A percentile compares a stretch with the other conserved stretches of the same genome.
Conservation (phyloP, 2,888 invertebrate genomes). For the Dendrolimus pini region DNA sequence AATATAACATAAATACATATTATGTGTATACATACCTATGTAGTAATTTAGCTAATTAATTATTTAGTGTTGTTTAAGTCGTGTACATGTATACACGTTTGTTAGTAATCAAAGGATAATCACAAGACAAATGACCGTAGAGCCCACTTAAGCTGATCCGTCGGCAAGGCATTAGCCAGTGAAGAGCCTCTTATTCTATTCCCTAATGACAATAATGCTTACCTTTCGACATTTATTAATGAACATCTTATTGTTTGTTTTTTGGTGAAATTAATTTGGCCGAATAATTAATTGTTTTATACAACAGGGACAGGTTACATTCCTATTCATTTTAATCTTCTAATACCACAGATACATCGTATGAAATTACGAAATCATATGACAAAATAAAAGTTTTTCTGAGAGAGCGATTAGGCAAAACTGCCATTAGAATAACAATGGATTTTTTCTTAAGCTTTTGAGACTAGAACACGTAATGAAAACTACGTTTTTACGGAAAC, state of each 20-base stretch:
- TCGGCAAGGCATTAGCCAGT: conserved; percentile 27
- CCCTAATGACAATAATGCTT: conserved; percentile 12
- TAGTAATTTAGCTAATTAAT: background rate
- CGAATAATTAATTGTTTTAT: background rate
- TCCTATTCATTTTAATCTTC: background rate
- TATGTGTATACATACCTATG: too few species aligned
- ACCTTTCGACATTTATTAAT: conserved; percentile 7
- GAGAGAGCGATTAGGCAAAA: too few species aligned
- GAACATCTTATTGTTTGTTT: background rate
- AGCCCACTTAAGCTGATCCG: conserved; percentile 31
- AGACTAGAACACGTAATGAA: too few species aligned
- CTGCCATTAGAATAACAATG: too few species aligned
- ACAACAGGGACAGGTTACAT: background rate
- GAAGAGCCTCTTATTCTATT: conserved; percentile 6
- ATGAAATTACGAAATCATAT: too few species aligned
- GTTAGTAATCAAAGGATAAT: conserved; percentile 17
- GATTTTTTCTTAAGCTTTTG: too few species aligned
- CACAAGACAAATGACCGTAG: conserved; percentile 30
- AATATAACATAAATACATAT: too few species aligned
- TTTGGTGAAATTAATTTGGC: background rate
- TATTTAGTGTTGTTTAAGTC: background rate
- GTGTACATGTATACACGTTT: background rate
- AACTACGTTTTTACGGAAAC: too few species aligned
- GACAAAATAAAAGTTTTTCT: too few species aligned
- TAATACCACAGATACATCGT: background rate